phyloP scores from a whole-genome alignment of 2,888 invertebrate genomes.

The Scaptomyza caliginosa region DNA sequence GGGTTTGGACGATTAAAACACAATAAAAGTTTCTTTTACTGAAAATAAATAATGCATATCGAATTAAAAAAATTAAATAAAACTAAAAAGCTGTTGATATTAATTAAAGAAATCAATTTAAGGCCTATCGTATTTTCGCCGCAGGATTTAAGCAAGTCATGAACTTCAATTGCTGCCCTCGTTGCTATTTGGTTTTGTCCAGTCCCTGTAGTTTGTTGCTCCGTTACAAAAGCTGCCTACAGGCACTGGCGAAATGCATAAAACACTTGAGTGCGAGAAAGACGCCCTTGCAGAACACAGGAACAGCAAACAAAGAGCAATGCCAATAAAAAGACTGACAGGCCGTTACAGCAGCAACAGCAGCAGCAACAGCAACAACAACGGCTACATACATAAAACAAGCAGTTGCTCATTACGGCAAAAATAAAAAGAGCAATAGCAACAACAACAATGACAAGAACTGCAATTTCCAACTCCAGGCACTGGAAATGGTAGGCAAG shows the following conservation, averaged over 20 bases:
- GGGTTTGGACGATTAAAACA: constrained; percentile 4
- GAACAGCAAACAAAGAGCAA: constrained; percentile 53
- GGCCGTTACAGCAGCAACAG: constrained; percentile 40
- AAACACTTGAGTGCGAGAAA: constrained; percentile 25
- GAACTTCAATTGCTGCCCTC: constrained; percentile 17
- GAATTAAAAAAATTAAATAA: constrained; percentile 1
- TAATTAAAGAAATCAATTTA: no score
- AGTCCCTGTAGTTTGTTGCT: constrained; percentile 6
- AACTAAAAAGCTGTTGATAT: background rate
- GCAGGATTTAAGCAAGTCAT: background rate
- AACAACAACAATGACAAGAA: constrained; percentile 39
- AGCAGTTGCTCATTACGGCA: constrained; percentile 48
- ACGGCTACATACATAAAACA: constrained; percentile 17
- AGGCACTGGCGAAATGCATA: constrained; percentile 17
- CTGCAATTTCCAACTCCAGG: constrained; percentile 29
- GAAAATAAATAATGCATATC: constrained; percentile 1
- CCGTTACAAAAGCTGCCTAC: constrained; percentile 42
- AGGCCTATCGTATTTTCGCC: background rate
- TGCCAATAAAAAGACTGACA: constrained; percentile 59
- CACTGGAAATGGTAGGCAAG: constrained; percentile 40
- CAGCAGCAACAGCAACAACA: constrained; percentile 18
- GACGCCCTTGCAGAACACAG: constrained; percentile 42
- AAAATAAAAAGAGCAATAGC: constrained; percentile 31
- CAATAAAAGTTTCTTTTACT: constrained; percentile 3
- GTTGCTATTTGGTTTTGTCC: constrained; percentile 4